phyloP scores from a whole-genome alignment of 37 sponge, comb jelly and placozoan genomes.

The Bolinopsis microptera region DNA sequence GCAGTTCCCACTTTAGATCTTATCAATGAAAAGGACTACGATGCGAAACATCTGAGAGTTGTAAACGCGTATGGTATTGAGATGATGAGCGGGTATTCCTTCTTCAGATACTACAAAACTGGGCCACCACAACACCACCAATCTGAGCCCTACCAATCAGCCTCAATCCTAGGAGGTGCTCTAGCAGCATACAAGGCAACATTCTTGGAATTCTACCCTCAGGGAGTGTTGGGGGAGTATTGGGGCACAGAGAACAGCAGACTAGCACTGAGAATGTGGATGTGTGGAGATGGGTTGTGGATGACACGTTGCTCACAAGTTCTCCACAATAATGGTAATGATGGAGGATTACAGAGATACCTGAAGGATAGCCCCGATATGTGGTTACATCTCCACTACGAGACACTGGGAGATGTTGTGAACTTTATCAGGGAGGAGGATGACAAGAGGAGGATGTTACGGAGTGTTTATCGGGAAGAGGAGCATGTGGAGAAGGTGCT shows the following conservation, averaged over 20 bases:
- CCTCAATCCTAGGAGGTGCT: slow-evolving; percentile 23
- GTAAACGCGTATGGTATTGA: neutral
- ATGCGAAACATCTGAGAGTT: neutral
- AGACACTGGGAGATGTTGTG: neutral
- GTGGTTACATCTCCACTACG: slow-evolving; percentile 24
- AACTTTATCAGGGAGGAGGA: neutral
- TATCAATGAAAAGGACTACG: slow-evolving; percentile 21
- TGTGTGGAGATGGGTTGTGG: slow-evolving; percentile 29
- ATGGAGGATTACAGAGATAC: neutral
- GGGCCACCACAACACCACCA: neutral
- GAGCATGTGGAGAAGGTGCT: neutral
- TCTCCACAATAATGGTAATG: neutral
- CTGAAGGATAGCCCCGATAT: neutral
- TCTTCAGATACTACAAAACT: neutral
- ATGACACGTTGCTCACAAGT: slow-evolving; percentile 48
- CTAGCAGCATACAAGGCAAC: slow-evolving; percentile 37
- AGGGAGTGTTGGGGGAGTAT: neutral
- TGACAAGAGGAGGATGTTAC: neutral
- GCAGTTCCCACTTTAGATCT: slow-evolving; percentile 23
- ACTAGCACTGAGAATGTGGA: slow-evolving; percentile 11
- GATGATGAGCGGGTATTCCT: neutral
- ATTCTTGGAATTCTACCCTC: neutral
- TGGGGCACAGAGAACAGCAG: slow-evolving; percentile 18
- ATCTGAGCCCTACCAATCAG: neutral
- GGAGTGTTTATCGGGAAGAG: neutral